These are phyloP conservation scores for Philypnodon macrostomus DNA, from an alignment of 2,797 vertebrate species.

Conservation along the genomic window DNA sequence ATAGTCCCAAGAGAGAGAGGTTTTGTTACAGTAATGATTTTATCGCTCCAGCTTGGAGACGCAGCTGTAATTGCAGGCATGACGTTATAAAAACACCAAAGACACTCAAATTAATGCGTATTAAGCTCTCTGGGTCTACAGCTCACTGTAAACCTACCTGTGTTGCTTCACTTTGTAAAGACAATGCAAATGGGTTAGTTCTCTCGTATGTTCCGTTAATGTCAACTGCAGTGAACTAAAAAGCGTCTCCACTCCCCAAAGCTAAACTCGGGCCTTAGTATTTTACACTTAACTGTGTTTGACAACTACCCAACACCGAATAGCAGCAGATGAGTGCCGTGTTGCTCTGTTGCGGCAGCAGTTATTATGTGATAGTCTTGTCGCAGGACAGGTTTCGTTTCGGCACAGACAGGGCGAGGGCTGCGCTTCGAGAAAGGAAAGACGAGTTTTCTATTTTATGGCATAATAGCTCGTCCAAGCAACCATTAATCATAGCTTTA, in stretches of 20 bases:
- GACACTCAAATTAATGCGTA: constrained; percentile 11
- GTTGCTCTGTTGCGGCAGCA: constrained; percentile 11
- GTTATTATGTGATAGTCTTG: constrained; percentile 33
- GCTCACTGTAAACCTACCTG: constrained; percentile 24
- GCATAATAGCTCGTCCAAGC: constrained; percentile 4
- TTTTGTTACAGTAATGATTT: constrained; percentile 63
- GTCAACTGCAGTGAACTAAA: constrained; percentile 7
- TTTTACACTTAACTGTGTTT: neutral
- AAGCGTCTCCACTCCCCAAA: neutral
- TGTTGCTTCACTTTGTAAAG: constrained; percentile 22
- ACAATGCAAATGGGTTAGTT: constrained; percentile 39
- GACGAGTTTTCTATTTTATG: constrained; percentile 26
- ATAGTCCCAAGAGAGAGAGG: constrained; percentile 57
- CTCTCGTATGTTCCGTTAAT: constrained; percentile 34
- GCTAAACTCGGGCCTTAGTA: neutral
- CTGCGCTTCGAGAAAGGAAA: constrained; percentile 58
- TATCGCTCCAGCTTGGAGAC: constrained; percentile 57
- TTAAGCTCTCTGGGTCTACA: neutral
- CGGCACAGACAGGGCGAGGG: constrained; percentile 13
- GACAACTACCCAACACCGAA: neutral
- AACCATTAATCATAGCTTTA: constrained; percentile 42
- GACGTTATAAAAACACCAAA: constrained; percentile 44
- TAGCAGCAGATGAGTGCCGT: neutral
- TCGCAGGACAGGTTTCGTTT: constrained; percentile 54
- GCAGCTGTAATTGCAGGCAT: constrained; percentile 62